Percentiles rank a stretch among this genome's conserved stretches.
phyloP scores from a whole-genome alignment of 2,888 invertebrate genomes.

The Argyresthia goedartella region DNA sequence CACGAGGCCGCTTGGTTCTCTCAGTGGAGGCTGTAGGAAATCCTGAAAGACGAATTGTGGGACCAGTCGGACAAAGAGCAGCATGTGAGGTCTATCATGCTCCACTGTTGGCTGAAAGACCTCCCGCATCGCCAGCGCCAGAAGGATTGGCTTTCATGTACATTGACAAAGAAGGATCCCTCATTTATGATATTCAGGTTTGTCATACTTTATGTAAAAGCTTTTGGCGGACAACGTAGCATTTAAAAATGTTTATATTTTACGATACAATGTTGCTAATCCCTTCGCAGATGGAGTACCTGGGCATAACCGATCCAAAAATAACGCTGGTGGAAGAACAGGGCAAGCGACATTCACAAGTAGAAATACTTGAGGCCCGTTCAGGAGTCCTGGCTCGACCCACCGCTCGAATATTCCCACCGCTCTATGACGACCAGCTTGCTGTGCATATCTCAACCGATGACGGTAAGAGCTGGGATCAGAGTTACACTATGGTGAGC shows the following conservation, averaged over 20 bases:
- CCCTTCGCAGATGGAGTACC: constrained; percentile 69
- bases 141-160: constrained; percentile 84
- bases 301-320: constrained; percentile 72
- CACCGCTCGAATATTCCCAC: constrained; percentile 85
- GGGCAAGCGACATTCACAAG: constrained; percentile 78
- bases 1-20: constrained; percentile 81
- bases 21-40: constrained; percentile 78
- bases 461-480: constrained; percentile 29
- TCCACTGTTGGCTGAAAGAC: constrained; percentile 69
- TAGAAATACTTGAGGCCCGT: constrained; percentile 78
- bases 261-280: background rate
- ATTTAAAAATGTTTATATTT: background rate
- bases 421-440: constrained; percentile 85
- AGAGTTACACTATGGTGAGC: background rate
- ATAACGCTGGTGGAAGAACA: constrained; percentile 81
- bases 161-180: constrained; percentile 81
- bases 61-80: constrained; percentile 79
- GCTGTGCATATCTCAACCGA: constrained; percentile 77
- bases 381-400: constrained; percentile 83
- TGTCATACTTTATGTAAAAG: constrained; percentile 3
- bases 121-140: constrained; percentile 53
- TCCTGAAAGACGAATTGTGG: constrained; percentile 76
- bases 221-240: background rate
- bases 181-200: constrained; percentile 81
- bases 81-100: constrained; percentile 87